Evolutionary conservation across 1,140 invertebrate species (phyloP), one percentile per base, ranked within the genome.

Genomic region (Leptopilina clavipes): DNA sequence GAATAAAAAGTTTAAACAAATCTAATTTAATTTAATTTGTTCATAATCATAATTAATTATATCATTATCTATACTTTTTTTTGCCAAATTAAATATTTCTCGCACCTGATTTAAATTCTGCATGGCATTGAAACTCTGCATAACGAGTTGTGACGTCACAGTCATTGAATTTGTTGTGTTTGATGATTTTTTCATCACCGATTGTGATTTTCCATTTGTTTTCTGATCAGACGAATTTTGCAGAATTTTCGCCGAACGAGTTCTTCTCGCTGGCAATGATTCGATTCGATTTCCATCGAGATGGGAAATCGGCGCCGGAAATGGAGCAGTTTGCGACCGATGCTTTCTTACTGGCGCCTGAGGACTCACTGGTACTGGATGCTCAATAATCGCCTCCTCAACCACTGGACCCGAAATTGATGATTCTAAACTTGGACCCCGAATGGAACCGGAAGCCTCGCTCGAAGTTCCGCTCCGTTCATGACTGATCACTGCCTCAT

Each of bases 81-180:
- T n/a, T n/a, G n/a, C n/a, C n/a, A 31, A 31, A 31, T 2, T 31
- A 31, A 31, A 31, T 31, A 5, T 31, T 31, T n/a, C n/a, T n/a
- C n/a, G n/a, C 54, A 81, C 72, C n/a, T 81, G 76, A 70, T 85
- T 87, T 17, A 89, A 81, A 9, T 70, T 73, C 59, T 88, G 82
- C n/a, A 87, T 52, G 7, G 84, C 75, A 73, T 81, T 87, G 71
- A 88, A 89, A 73, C 86, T 89, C 65, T 87, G 87, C 78, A 89
- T 84, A 2, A 85, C 86, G 18, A 89, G 79, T 71, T 89, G 86
- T 17, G 86, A 87, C 9, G 85, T 81, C 2, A 82, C 80, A 0
- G 84, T 78, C 75, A 85, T 78, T 17, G 82, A 77, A 52, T 84
- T 73, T 5, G 25, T 31, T 31, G 85, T 87, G 31, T 71, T 77